Conservation (phyloP, 1,140 invertebrate genomes). For the Mesaphorura yosii region DNA sequence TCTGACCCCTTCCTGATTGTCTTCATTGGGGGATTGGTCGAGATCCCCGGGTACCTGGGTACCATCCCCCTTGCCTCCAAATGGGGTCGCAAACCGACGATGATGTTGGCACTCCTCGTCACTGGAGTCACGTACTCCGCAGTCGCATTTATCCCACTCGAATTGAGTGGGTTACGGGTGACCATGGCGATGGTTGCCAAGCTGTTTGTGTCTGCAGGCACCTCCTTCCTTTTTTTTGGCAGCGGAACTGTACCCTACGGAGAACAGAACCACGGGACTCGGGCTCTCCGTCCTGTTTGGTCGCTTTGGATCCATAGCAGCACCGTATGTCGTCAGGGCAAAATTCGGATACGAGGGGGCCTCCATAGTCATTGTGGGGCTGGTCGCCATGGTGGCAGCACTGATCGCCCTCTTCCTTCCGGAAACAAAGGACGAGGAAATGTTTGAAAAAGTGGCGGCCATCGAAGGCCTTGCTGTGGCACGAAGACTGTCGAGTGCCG, state of each 20-base stretch:
- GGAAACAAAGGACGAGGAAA: slow-evolving; percentile 9
- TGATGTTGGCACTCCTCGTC: slow-evolving; percentile 4
- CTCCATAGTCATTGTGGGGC: slow-evolving; percentile 10
- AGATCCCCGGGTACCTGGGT: slow-evolving; percentile 18
- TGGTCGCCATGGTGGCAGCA: not conserved
- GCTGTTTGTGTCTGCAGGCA: slow-evolving; percentile 37
- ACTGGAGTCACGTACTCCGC: slow-evolving; percentile 6
- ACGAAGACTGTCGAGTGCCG: too few relatives aligned
- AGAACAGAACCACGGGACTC: slow-evolving; percentile 33
- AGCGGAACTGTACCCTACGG: slow-evolving; percentile 40
- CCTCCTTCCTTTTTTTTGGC: slow-evolving; percentile 34
- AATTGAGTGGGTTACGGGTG: too few relatives aligned
- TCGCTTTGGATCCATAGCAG: slow-evolving; percentile 12
- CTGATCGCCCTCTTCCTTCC: slow-evolving; percentile 8
- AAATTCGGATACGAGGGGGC: slow-evolving; percentile 6
- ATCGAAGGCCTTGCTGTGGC: too few relatives aligned
- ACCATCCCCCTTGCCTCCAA: slow-evolving; percentile 4
- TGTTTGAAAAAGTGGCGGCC: too few relatives aligned
- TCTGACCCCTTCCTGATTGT: slow-evolving; percentile 18
- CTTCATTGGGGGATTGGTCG: slow-evolving; percentile 21
- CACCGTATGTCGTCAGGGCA: slow-evolving; percentile 14
- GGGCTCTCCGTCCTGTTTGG: slow-evolving; percentile 10
- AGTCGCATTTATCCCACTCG: slow-evolving; percentile 6
- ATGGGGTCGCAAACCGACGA: slow-evolving; percentile 10
- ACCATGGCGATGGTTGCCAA: slow-evolving; percentile 35